Percentiles rank a stretch among this genome's conserved stretches.
Evolutionary conservation across 2,888 invertebrate species (phyloP).

Genomic region (Athrips mouffetella): DNA sequence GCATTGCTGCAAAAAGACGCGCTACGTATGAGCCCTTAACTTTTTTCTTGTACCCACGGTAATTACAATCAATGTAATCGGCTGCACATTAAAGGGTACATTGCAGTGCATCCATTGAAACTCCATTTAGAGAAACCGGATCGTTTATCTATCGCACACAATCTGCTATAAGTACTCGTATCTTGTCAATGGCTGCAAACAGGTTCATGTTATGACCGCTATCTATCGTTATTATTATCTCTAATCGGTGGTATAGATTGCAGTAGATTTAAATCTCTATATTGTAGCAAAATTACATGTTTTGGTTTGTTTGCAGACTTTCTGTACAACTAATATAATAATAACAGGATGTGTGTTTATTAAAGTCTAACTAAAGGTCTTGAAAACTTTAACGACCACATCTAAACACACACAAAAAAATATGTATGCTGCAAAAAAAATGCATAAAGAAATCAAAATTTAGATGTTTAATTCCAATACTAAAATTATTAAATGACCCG

Average conservation of each 20-base stretch:
- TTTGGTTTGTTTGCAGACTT: background rate
- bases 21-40: background rate
- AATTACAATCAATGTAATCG: constrained; percentile 9
- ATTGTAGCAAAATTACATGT: constrained; percentile 6
- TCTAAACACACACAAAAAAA: too few species aligned
- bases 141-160: constrained; percentile 25
- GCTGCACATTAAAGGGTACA: background rate
- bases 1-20: too few species aligned
- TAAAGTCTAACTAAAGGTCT: too few species aligned
- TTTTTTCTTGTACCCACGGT: background rate
- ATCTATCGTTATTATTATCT: constrained; percentile 6
- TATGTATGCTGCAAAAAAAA: too few species aligned
- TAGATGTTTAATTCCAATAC: too few species aligned
- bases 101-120: constrained; percentile 11
- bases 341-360: too few species aligned
- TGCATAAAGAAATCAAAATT: too few species aligned
- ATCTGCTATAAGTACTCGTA: constrained; percentile 6
- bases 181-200: constrained; percentile 10
- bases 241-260: constrained; percentile 7
- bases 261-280: constrained; percentile 1
- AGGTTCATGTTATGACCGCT: background rate
- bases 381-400: too few species aligned
- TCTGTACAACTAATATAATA: background rate
- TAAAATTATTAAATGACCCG: too few species aligned
- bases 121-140: constrained; percentile 36